Percentiles rank a stretch among this genome's conserved stretches.
phyloP scores from a whole-genome alignment of 1,140 invertebrate species.

The Procambarus clarkii region DNA sequence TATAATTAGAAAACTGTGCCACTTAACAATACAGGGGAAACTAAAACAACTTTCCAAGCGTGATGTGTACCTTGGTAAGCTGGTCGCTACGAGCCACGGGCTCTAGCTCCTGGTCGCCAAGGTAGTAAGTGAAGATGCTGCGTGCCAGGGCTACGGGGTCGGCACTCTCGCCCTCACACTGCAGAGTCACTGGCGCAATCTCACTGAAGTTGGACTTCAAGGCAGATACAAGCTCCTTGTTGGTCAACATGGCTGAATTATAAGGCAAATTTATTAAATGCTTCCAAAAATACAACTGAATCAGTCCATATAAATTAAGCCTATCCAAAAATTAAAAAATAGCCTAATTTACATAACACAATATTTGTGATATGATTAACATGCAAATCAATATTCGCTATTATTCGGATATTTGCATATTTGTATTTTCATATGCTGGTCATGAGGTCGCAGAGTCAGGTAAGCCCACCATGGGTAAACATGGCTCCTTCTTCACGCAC shows the following conservation, averaged over 20 bases:
- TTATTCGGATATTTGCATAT: no score
- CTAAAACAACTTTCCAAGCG: not conserved
- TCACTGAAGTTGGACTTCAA: conserved; percentile 8
- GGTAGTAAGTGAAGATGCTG: not conserved
- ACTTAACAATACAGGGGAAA: not conserved
- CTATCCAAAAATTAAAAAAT: no score
- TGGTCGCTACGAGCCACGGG: not conserved
- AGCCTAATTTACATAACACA: no score
- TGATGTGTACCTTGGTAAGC: not conserved
- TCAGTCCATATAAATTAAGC: no score
- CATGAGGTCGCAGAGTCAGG: not conserved
- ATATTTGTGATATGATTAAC: no score
- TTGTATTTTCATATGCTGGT: no score
- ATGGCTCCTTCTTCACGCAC: not conserved
- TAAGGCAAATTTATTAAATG: not conserved
- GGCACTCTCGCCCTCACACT: not conserved
- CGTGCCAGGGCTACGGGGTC: conserved; percentile 19
- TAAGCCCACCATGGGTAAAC: not conserved
- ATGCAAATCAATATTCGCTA: no score
- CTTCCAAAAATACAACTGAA: no score
- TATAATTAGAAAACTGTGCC: no score
- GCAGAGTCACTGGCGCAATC: not conserved
- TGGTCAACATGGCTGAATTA: not conserved
- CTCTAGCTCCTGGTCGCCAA: not conserved
- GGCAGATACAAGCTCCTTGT: not conserved